A percentile compares a stretch with the other conserved stretches of the same genome.
Evolutionary conservation across 30 jellyfish, hydroid and myxozoan species (phyloP).

Genomic region (Clytia hemisphaerica): DNA sequence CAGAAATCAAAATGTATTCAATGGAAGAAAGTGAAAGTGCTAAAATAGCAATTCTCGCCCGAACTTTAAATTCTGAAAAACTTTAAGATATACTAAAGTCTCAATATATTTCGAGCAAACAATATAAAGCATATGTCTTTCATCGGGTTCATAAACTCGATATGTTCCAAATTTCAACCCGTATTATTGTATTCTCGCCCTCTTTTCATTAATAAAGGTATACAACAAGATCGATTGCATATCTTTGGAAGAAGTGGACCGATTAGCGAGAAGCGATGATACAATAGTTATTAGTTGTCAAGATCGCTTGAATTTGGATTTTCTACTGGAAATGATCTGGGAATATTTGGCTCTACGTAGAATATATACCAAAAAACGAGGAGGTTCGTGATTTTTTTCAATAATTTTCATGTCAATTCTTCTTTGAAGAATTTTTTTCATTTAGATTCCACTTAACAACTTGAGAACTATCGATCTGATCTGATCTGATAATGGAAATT

Average conservation of each 20-base stretch:
- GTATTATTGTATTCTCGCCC: too few relatives aligned
- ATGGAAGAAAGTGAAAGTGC: too few relatives aligned
- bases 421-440: not conserved
- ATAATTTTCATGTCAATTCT: not conserved
- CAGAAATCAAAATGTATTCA: too few relatives aligned
- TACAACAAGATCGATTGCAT: conserved; percentile 94
- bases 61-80: too few relatives aligned
- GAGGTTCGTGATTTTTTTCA: conserved; percentile 67
- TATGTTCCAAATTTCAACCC: too few relatives aligned
- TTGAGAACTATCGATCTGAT: not conserved
- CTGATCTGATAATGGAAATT: not conserved
- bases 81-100: too few relatives aligned
- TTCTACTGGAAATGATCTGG: conserved; percentile 78
- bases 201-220: too few relatives aligned
- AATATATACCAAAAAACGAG: conserved; percentile 90
- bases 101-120: too few relatives aligned
- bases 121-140: too few relatives aligned
- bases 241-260: conserved; percentile 94
- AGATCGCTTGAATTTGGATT: conserved; percentile 74
- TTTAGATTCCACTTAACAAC: not conserved
- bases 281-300: conserved; percentile 94
- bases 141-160: too few relatives aligned
- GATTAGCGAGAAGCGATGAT: conserved; percentile 84
- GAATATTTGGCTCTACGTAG: conserved; percentile 82
- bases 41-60: too few relatives aligned